phyloP scores from a whole-genome alignment of 2,888 invertebrate species.

The Myathropa florea region DNA sequence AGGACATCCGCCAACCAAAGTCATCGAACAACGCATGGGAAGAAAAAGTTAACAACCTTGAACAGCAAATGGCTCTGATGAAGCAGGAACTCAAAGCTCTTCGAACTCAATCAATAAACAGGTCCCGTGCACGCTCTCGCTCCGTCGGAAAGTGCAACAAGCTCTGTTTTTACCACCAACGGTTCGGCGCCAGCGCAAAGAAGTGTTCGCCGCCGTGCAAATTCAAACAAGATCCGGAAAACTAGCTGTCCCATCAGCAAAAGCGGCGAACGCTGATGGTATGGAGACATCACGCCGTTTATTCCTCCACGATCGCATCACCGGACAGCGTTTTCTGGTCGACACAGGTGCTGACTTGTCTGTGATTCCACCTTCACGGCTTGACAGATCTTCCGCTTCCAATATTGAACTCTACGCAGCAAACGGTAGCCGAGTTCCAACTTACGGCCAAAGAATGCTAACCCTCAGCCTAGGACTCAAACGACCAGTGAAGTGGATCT shows the following conservation, averaged over 20 bases:
- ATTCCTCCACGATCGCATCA: neutral
- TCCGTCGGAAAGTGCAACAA: neutral
- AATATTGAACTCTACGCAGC: neutral
- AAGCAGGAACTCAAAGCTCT: neutral
- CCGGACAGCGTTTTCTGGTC: neutral
- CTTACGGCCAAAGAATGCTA: neutral
- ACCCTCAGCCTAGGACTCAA: neutral
- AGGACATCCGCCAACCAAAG: neutral
- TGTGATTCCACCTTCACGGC: neutral
- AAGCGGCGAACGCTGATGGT: neutral
- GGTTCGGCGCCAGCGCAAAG: slow-evolving; percentile 17
- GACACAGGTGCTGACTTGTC: too few species aligned
- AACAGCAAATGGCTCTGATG: neutral
- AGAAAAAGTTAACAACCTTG: neutral
- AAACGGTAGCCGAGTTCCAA: slow-evolving; percentile 6
- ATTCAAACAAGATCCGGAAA: neutral
- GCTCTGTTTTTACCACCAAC: slow-evolving; percentile 16
- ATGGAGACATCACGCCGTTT: slow-evolving; percentile 10
- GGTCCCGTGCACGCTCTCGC: neutral
- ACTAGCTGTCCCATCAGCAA: neutral
- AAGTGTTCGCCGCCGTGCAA: slow-evolving; percentile 16
- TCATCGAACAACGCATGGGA: neutral
- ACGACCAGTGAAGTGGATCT: neutral
- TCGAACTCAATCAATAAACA: too few species aligned
- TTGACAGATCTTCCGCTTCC: neutral